Evolutionary conservation across 2,888 invertebrate genomes (phyloP).

Genomic region (Auanema sp.): DNA sequence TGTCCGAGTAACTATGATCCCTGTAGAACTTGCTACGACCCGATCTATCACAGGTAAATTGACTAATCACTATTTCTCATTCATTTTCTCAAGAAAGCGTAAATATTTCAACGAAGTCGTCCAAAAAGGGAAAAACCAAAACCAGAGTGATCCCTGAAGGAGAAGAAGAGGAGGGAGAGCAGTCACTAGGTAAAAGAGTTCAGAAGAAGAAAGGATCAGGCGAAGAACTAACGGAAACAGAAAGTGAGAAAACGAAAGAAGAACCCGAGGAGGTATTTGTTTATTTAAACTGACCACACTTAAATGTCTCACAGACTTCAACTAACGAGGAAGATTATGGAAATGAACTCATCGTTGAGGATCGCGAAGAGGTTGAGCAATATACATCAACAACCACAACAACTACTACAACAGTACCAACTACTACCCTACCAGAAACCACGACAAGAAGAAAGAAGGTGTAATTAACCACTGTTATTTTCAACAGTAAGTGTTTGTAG

Average conservation of each 20-base stretch:
- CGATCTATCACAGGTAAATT: background rate
- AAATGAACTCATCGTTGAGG: conserved; percentile 7
- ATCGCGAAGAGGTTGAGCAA: conserved; percentile 5
- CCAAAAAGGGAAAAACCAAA: background rate
- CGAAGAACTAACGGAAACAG: conserved; percentile 8
- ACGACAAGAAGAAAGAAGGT: conserved; percentile 14
- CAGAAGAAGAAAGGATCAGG: conserved; percentile 19
- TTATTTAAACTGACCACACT: background rate
- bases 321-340: conserved; percentile 17
- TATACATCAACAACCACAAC: background rate
- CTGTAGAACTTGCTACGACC: background rate
- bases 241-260: background rate
- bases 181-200: conserved; percentile 1
- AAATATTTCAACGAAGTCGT: background rate
- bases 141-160: conserved; percentile 12
- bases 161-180: conserved; percentile 13
- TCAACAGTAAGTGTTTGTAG: background rate
- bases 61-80: background rate
- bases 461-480: background rate
- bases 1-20: conserved; percentile 9
- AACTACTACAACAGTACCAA: conserved; percentile 8
- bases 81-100: background rate
- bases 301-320: conserved; percentile 14
- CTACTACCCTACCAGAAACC: conserved; percentile 1
- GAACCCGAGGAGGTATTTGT: background rate